Evolutionary conservation across 2,888 invertebrate species (phyloP), one percentile per base, ranked within the genome.

Genomic region (Theretra japonica): DNA sequence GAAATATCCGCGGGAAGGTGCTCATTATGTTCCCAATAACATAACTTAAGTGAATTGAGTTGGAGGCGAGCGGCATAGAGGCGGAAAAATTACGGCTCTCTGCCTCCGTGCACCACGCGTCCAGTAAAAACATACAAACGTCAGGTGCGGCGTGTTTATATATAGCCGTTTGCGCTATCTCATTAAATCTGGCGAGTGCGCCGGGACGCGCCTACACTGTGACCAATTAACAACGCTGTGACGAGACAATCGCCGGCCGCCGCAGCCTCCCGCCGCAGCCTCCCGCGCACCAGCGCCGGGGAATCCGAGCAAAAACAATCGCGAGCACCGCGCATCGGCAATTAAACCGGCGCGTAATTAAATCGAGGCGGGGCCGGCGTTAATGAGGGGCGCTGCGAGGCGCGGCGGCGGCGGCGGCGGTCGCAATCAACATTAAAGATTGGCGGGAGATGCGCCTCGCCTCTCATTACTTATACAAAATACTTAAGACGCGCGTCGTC

Each of bases 381-480:
- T 94, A 94, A 94, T 94, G 94, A 94, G 93, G 90, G 92, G 94
- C 91, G 94, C 65, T 30, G 93, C 91, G 91, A 93, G 92, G 92
- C 90, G 92, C 88, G 86, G 87, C 91, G 93, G 93, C 92, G 91
- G 93, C 92, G 92, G 90, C 90, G 87, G 92, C 88, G 86, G 87
- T 84, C 88, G 89, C 90, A 93, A 94, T 94, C 93, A 94, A 92
- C 94, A 94, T 94, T 94, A 93, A 94, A 94, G 94, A 94, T 94
- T 94, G 94, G 94, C 94, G 94, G 93, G 94, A 94, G 94, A 94
- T 94, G 94, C 88, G 88, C 93, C 94, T 92, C 94, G 88, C 95
- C 95, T 90, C 95, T 94, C 94, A 94, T 94, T 94, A 94, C 94
- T 94, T 95, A 94, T 94, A 95, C 94, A 95, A 94, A 95, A 94